Base-by-base conservation (phyloP, 2,888 invertebrate genomes). In the Dryomyza anilis region DNA sequence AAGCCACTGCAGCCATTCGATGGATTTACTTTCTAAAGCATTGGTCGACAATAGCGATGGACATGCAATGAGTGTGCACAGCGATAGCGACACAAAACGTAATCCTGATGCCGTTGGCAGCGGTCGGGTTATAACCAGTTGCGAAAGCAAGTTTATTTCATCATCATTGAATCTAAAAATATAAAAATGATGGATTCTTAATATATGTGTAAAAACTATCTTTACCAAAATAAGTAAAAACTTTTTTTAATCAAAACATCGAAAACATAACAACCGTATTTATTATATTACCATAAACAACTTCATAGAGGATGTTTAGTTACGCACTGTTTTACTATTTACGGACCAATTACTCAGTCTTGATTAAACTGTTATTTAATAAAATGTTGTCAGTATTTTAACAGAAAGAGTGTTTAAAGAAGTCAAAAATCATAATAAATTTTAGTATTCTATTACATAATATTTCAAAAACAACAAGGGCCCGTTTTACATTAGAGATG, bases 1-100 rank as follows among this genome's bases (percentile, higher is more conserved):
- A 1, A 98, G 86, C 95, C 96, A 96, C 73, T 94, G 93, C 14
- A 95, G 90, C 96, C 96, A 97, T 79, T 95, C 94, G 64, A 96
- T 90, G 16, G 93, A 92, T 75, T 89, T 89, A 68, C 91, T 90
- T 83, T 98, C 98, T 75, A 94, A 90, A 68, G 92, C 91, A 45
- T 87, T 84, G 55, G 88, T 87, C 70, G 88, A 87, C 75, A 92
- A 90, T 21, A 98, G 84, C 2, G 94, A 93, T 1, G 97, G 96
- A 79, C 96, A 96, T 0, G 96, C 95, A 50, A 98, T 91, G 1
- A 98, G 87, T 92, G 96, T 95, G 78, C 96, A 96, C 2, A 98
- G 87, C 21, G 95, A 95, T 39, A 97, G 86, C 0, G 96, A 95
- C 0, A 96, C 95, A 82, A 97, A 96, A 77, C 96, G 85, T 7